Evolutionary conservation across 2,888 invertebrate genomes (phyloP).

Genomic region (Athrips mouffetella): DNA sequence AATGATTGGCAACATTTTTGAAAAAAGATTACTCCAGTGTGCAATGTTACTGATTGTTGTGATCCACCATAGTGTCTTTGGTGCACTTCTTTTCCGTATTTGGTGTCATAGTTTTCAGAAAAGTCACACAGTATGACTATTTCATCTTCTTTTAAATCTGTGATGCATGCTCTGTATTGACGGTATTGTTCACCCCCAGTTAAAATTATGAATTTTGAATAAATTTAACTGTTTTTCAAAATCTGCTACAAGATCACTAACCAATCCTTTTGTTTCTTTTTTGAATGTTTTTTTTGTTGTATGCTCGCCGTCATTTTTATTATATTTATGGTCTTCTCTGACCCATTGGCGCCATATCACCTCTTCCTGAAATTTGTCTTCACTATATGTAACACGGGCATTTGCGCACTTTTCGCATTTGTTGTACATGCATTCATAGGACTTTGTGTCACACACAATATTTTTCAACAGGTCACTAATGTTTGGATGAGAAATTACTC

Average conservation of each 20-base stretch:
- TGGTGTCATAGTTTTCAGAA: slow-evolving; percentile 28
- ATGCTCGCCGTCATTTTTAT: slow-evolving; percentile 21
- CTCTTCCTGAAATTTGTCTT: slow-evolving; percentile 9
- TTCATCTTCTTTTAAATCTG: slow-evolving; percentile 21
- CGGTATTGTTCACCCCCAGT: slow-evolving; percentile 23
- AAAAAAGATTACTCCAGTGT: slow-evolving; percentile 26
- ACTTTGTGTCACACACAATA: slow-evolving; percentile 12
- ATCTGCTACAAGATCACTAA: slow-evolving; percentile 15
- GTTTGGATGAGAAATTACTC: not conserved
- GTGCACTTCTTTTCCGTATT: slow-evolving; percentile 27
- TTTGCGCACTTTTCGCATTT: slow-evolving; percentile 10
- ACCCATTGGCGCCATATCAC: slow-evolving; percentile 25
- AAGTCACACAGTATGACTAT: slow-evolving; percentile 26
- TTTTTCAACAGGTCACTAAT: slow-evolving; percentile 9
- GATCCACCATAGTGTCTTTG: slow-evolving; percentile 30
- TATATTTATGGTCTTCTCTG: slow-evolving; percentile 22
- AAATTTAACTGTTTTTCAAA: slow-evolving; percentile 16
- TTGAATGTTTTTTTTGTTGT: slow-evolving; percentile 18
- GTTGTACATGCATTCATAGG: slow-evolving; percentile 11
- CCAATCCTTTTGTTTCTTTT: slow-evolving; percentile 17
- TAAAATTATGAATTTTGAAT: slow-evolving; percentile 28
- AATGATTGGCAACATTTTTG: slow-evolving; percentile 24
- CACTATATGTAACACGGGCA: not conserved
- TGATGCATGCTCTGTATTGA: slow-evolving; percentile 23
- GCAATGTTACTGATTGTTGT: slow-evolving; percentile 25